A percentile compares a stretch with the other conserved stretches of the same genome.
phyloP scores from a whole-genome alignment of 92 coral and sea anemone species.

The Palythoa grandis region DNA sequence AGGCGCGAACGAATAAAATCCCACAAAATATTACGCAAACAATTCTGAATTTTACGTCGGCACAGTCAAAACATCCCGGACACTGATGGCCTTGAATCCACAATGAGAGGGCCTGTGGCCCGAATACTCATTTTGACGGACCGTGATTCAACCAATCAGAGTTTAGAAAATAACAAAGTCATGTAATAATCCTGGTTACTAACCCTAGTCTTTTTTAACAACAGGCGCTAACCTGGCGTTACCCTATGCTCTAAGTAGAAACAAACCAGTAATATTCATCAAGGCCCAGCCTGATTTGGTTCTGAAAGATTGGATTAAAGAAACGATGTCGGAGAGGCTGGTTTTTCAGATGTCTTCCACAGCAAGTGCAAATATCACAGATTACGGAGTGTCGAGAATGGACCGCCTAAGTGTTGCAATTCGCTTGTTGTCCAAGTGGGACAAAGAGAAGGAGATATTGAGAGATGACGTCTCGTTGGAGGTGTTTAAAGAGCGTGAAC shows the following conservation, averaged over 20 bases:
- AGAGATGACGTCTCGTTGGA: conserved; percentile 33
- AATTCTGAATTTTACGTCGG: too few species aligned
- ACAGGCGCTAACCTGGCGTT: conserved; percentile 11
- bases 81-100: too few species aligned
- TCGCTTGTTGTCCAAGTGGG: conserved; percentile 35
- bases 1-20: too few species aligned
- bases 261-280: conserved; percentile 39
- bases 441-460: conserved; percentile 10
- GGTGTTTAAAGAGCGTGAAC: conserved; percentile 13
- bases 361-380: conserved; percentile 28
- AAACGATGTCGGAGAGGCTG: conserved; percentile 21
- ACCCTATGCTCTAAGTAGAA: conserved; percentile 41
- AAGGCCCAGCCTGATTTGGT: conserved; percentile 41
- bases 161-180: too few species aligned
- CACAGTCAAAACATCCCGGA: too few species aligned
- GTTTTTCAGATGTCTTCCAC: conserved; percentile 34
- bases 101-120: too few species aligned
- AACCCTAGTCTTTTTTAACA: not conserved
- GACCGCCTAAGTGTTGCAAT: conserved; percentile 37
- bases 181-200: too few species aligned
- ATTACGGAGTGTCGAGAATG: conserved; percentile 28
- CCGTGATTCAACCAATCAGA: too few species aligned
- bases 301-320: conserved; percentile 33
- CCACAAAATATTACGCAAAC: too few species aligned
- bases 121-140: too few species aligned